Base-by-base conservation (phyloP, 2,797 vertebrate species). In the Tympanoctomys barrerae region DNA sequence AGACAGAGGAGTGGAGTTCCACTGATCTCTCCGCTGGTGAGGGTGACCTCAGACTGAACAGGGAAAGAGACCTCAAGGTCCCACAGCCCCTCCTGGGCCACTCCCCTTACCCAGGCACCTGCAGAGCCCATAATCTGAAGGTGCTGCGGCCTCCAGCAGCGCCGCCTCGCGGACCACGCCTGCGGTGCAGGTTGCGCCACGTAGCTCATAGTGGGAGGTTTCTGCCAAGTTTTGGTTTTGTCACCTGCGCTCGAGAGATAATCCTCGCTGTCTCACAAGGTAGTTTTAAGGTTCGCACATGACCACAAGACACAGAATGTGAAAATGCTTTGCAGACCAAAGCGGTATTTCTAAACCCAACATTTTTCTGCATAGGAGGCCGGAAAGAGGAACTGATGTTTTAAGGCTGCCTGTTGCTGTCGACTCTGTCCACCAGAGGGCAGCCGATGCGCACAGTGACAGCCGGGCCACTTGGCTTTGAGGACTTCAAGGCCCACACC, bases 381-480 rank as follows among this genome's bases (percentile, higher is more conserved):
- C 5, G 78, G 11, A 57, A 94, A 46, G 68, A 49, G 19, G 6
- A 22, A 36, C 16, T 9, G 1, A 16, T 8, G 13, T 81, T 79
- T 46, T 28, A 73, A 70, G 24, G 36, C 36, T 80, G 59, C 79
- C 70, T 36, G 42, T 31, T 33, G 8, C 8, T 49, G 31, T 59
- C 7, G 7, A 10, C 2, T 52, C 9, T 42, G 18, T 16, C 95
- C 97, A 94, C 75, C 59, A 95, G 97, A 36, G 46, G 92, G 92
- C 94, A 92, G 89, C 89, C 94, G 86, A 13, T 0, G 11, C 42
- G 11, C 31, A 7, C 39, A 4, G 21, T 10, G 39, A 64, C 31
- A 7, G 19, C 26, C 39, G 1, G 4, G 16, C 5, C 0, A 0
- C 42, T 64, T 75, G 42, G 66, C 18, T 22, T 16, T 0, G 11